Percentiles rank a stretch among this genome's conserved stretches.
phyloP scores from a whole-genome alignment of 2,888 invertebrate genomes.

The Julus scandinavius region DNA sequence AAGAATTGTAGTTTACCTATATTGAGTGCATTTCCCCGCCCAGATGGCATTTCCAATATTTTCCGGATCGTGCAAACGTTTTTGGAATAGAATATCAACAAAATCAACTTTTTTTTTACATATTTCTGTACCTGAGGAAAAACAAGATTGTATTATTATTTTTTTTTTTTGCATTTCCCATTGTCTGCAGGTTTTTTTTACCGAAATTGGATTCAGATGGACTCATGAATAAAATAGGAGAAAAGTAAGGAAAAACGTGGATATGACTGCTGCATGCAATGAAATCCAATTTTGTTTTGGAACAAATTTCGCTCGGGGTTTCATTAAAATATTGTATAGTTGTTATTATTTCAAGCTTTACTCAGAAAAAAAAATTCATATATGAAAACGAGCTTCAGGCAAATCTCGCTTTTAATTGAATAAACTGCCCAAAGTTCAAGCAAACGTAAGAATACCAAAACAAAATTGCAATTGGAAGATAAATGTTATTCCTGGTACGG shows the following conservation, averaged over 20 bases:
- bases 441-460: not conserved
- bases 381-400: not conserved
- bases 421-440: not conserved
- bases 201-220: constrained; percentile 3
- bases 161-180: not conserved
- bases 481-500: too few species aligned
- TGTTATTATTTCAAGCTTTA: not conserved
- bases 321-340: not conserved
- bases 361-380: not conserved
- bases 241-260: not conserved
- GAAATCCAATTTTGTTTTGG: constrained; percentile 27
- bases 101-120: not conserved
- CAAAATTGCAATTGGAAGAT: not conserved
- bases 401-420: not conserved
- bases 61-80: constrained; percentile 1
- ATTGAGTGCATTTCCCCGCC: not conserved
- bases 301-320: not conserved
- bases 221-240: constrained; percentile 16
- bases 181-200: not conserved
- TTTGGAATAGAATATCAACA: constrained; percentile 16
- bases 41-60: not conserved
- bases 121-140: constrained; percentile 27
- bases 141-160: not conserved
- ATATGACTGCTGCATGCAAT: not conserved
- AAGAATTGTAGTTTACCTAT: not conserved